Evolutionary conservation across 2,113 vertebrate genomes (phyloP).

Genomic region (Cardinalis cardinalis): DNA sequence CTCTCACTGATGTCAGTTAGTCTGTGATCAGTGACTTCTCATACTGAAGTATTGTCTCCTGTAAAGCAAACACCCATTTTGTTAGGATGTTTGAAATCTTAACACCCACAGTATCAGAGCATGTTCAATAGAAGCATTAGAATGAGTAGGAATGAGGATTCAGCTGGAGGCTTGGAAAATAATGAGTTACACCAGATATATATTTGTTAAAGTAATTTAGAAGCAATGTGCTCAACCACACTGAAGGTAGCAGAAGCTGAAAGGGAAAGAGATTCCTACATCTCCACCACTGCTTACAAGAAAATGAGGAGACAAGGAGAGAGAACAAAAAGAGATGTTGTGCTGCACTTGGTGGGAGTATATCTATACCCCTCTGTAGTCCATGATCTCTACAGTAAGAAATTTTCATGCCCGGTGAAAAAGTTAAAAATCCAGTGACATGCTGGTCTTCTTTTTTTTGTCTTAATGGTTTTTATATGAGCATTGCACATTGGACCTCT

Average conservation of each 20-base stretch:
- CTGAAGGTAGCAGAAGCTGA: not conserved
- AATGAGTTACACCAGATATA: not conserved
- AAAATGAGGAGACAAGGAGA: not conserved
- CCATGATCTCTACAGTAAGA: not conserved
- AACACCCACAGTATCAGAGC: not conserved
- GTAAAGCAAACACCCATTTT: not conserved
- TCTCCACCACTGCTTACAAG: not conserved
- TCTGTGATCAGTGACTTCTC: not conserved
- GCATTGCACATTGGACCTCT: not conserved
- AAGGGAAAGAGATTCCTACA: not conserved
- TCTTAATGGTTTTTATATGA: not conserved
- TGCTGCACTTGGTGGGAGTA: not conserved
- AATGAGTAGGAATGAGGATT: not conserved
- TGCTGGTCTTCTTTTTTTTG: not conserved
- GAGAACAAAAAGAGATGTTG: fast-evolving
- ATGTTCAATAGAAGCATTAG: not conserved
- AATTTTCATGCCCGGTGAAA: not conserved
- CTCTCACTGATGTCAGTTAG: not conserved
- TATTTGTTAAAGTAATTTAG: not conserved
- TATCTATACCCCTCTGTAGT: not conserved
- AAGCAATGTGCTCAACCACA: not conserved
- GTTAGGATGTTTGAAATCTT: not conserved
- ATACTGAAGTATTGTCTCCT: not conserved
- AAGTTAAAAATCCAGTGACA: not conserved
- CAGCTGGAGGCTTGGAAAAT: not conserved